These are phyloP conservation scores for Dendrocincla tyrannina DNA, from an alignment of 2,797 vertebrate species.

Conservation along the genomic window DNA sequence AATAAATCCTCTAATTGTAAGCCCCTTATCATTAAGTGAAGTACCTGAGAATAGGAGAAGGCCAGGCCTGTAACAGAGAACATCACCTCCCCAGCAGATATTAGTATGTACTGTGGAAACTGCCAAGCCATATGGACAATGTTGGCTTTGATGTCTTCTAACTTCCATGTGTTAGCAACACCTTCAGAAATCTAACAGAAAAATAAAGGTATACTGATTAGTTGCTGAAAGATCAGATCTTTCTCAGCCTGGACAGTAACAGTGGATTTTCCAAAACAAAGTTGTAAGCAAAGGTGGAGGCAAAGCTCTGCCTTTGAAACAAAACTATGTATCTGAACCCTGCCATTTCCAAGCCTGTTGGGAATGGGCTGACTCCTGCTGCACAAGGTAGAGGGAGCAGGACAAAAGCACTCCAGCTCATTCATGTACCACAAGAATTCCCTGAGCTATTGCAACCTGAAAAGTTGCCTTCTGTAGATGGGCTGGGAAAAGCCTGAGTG, in stretches of 20 bases:
- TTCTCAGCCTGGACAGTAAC: neutral
- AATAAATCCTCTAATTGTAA: constrained; percentile 3
- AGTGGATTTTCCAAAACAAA: neutral
- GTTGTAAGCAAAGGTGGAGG: neutral
- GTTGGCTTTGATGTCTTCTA: constrained; percentile 85
- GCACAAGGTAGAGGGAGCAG: neutral
- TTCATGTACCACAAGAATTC: neutral
- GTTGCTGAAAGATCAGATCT: neutral
- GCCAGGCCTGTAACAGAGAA: constrained; percentile 95
- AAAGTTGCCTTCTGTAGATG: neutral
- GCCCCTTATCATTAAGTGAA: neutral
- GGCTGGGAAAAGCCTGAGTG: neutral
- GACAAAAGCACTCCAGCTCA: neutral
- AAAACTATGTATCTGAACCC: neutral
- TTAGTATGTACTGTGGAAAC: constrained; percentile 88
- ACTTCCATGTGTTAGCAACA: constrained; percentile 60
- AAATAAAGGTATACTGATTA: constrained; percentile 2
- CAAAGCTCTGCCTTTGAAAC: neutral
- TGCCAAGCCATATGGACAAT: constrained; percentile 90
- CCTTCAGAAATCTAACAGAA: constrained; percentile 64
- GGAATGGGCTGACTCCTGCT: neutral
- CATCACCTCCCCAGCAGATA: constrained; percentile 95
- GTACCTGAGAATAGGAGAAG: constrained; percentile 96
- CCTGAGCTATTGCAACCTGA: neutral
- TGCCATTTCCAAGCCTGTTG: neutral